Conservation (phyloP, 2,888 invertebrate genomes). For the Polietes domitor region DNA sequence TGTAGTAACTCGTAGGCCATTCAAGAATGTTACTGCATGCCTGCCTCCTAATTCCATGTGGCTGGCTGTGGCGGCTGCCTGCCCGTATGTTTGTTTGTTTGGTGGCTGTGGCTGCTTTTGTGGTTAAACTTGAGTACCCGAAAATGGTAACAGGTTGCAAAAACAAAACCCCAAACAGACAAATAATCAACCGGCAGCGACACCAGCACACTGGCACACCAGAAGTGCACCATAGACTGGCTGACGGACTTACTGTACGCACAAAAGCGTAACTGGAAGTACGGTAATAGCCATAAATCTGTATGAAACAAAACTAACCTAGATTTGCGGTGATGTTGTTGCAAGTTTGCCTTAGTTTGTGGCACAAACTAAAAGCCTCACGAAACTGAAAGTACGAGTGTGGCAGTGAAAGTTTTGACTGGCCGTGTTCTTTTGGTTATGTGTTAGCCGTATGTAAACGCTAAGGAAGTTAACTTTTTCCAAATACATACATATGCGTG, state of each 20-base stretch:
- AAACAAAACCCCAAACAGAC: slow-evolving; percentile 35
- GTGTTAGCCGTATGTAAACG: too few species aligned
- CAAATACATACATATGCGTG: too few species aligned
- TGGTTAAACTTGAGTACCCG: slow-evolving; percentile 65
- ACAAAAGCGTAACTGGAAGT: slow-evolving; percentile 60
- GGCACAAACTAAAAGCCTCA: background rate
- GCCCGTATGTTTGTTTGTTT: slow-evolving; percentile 27
- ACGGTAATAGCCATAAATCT: slow-evolving; percentile 59
- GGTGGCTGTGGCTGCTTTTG: slow-evolving; percentile 1
- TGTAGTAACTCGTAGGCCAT: background rate
- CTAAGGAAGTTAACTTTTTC: too few species aligned
- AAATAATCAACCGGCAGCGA: slow-evolving; percentile 48
- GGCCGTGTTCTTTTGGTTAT: too few species aligned
- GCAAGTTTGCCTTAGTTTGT: slow-evolving; percentile 12
- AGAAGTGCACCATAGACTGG: background rate
- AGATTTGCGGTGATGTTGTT: slow-evolving; percentile 48
- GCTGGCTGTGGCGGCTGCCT: background rate
- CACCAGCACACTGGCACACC: background rate
- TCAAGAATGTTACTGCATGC: slow-evolving; percentile 28
- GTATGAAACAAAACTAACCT: slow-evolving; percentile 55
- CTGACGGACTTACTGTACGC: slow-evolving; percentile 4
- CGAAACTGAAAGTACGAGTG: slow-evolving; percentile 7
- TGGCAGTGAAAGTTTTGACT: too few species aligned
- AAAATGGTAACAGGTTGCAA: slow-evolving; percentile 63
- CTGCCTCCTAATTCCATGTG: background rate